Evolutionary conservation across 2,888 invertebrate genomes (phyloP), one percentile per base, ranked within the genome.

Genomic region (Noctua janthina): DNA sequence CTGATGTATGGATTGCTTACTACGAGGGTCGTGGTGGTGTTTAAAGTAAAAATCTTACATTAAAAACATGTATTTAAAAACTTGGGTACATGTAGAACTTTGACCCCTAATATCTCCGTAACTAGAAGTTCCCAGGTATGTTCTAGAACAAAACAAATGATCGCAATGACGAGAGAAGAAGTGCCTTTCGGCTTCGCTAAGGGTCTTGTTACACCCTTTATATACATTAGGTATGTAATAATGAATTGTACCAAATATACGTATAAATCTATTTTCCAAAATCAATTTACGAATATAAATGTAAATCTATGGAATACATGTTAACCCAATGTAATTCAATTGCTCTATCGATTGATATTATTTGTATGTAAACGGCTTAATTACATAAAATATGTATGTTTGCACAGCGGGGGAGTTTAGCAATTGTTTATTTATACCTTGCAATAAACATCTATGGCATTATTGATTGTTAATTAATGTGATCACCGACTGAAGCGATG

Each of bases 341-440:
- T 69, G 69, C 73, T 85, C 43, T 64, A 72, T 68, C 69, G 69
- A 46, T 29, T 51, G 43, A 71, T 13, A 51, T 84, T 35, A 73
- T 69, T 81, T 69, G 29, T 43, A 69, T 23, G n/a, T 51, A 64
- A 85, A 85, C n/a, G 10, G 49, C 81, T 81, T 35, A 69, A 82
- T 82, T 73, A 85, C 56, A 46, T 85, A 64, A 67, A 77, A 67
- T 83, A 86, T 84, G 67, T 71, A 56, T 43, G 76, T 69, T 73
- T 23, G 51, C 71, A 74, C 73, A 66, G 68, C 86, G 69, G 76
- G 83, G 51, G 73, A 67, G 29, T 64, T 6, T 6, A 20, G 56
- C 59, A 20, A 72, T 82, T 69, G 29, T 39, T 54, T n/a, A 76
- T 62, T 72, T 49, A 82, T 17, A 62, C 64, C 59, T 74, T 70